These are phyloP conservation scores for Asbolus verrucosus DNA, from an alignment of 1,140 invertebrate species.

Conservation along the genomic window DNA sequence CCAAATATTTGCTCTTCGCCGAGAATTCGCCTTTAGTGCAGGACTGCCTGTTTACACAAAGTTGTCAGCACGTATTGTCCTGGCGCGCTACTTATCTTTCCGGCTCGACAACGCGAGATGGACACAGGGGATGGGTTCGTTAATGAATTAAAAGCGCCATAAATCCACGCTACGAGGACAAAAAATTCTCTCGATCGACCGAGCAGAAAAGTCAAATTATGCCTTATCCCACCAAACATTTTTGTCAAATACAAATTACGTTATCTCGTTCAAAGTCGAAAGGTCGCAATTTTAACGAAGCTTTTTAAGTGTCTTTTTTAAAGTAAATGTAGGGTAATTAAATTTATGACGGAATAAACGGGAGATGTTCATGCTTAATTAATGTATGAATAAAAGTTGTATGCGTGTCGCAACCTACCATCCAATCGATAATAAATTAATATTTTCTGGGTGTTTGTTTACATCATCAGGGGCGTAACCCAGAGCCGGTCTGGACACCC, in stretches of 20 bases:
- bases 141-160: slow-evolving; percentile 8
- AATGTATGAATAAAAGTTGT: neutral
- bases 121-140: neutral
- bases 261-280: slow-evolving; percentile 25
- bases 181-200: neutral
- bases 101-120: too few relatives aligned
- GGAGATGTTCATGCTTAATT: slow-evolving; percentile 20
- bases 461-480: too few relatives aligned
- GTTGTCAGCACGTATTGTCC: slow-evolving; percentile 31
- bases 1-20: slow-evolving; percentile 24
- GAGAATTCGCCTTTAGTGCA: slow-evolving; percentile 22
- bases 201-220: too few relatives aligned
- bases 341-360: slow-evolving; percentile 31
- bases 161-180: neutral
- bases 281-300: slow-evolving; percentile 32
- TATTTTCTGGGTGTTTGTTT: neutral
- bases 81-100: slow-evolving; percentile 11
- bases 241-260: slow-evolving; percentile 14
- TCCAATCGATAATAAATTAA: slow-evolving; percentile 6
- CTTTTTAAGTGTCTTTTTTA: neutral
- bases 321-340: slow-evolving; percentile 30
- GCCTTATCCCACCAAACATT: neutral
- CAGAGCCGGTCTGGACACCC: too few relatives aligned
- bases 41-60: slow-evolving; percentile 11
- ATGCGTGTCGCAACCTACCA: neutral